Percentiles rank a stretch among this genome's conserved stretches.
These are phyloP conservation scores for Neodiprion lecontei DNA, from an alignment of 1,140 invertebrate genomes.

Conservation along the genomic window DNA sequence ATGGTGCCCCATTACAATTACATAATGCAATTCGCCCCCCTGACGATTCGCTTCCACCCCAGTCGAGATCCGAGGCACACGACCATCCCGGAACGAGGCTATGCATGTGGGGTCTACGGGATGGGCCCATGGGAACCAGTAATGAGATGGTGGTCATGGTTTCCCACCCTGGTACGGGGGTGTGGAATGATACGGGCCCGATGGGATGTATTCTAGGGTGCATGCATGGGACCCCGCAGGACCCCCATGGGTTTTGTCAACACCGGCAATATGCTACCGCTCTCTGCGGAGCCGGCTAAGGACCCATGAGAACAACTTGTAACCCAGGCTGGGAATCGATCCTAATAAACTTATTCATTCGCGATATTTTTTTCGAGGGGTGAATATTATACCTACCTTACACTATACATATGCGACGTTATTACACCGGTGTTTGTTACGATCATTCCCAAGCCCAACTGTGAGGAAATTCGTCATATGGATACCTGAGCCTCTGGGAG, in stretches of 20 bases:
- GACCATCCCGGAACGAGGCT: conserved; percentile 32
- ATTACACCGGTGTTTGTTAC: too few relatives aligned
- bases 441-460: too few relatives aligned
- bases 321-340: not conserved
- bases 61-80: conserved; percentile 45
- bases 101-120: not conserved
- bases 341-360: not conserved
- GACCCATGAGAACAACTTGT: conserved; percentile 7
- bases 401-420: too few relatives aligned
- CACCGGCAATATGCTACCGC: conserved; percentile 59
- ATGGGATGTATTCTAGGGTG: conserved; percentile 30
- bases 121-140: conserved; percentile 59
- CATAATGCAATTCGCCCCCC: conserved; percentile 57
- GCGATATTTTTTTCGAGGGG: not conserved
- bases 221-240: conserved; percentile 28
- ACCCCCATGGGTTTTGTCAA: conserved; percentile 57
- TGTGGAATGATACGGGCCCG: conserved; percentile 44
- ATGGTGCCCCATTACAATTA: conserved; percentile 54
- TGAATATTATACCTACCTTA: too few relatives aligned
- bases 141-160: conserved; percentile 61
- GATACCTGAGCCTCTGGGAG: too few relatives aligned
- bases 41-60: conserved; percentile 18
- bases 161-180: conserved; percentile 47
- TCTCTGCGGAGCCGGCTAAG: not conserved
- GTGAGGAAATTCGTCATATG: too few relatives aligned